These are phyloP conservation scores for Phaedon cochleariae DNA, from an alignment of 2,888 invertebrate genomes.

Conservation along the genomic window DNA sequence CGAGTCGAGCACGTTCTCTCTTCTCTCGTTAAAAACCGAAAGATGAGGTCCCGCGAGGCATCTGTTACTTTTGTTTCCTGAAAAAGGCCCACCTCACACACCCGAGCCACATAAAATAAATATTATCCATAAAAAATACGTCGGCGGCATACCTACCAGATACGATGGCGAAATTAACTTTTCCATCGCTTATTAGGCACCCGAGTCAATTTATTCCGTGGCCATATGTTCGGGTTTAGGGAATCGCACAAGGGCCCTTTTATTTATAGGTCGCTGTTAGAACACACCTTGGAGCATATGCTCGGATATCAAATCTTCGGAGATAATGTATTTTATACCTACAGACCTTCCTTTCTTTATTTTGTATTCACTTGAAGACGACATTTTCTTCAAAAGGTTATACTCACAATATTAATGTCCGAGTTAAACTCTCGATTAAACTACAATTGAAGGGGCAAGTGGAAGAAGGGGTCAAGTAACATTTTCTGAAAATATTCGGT, in stretches of 20 bases:
- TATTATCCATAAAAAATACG: constrained; percentile 33
- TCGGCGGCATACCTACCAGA: constrained; percentile 34
- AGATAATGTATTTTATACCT: no score
- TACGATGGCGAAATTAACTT: constrained; percentile 45
- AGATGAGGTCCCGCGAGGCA: constrained; percentile 36
- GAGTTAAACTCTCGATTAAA: no score
- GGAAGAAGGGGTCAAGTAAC: no score
- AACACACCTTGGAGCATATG: constrained; percentile 8
- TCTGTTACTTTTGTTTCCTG: constrained; percentile 38
- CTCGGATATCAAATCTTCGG: not conserved
- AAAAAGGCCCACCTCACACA: constrained; percentile 30
- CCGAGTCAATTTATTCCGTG: constrained; percentile 43
- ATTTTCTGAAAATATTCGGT: no score
- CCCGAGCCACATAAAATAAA: constrained; percentile 9
- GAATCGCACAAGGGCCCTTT: constrained; percentile 35
- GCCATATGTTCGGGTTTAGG: constrained; percentile 42
- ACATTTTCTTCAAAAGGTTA: no score
- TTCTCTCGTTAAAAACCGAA: constrained; percentile 36
- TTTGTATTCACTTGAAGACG: not conserved
- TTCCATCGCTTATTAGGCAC: constrained; percentile 44
- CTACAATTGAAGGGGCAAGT: no score
- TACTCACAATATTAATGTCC: no score
- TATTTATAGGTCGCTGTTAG: constrained; percentile 11
- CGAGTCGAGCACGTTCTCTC: constrained; percentile 11
- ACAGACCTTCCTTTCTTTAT: no score